phyloP scores from a whole-genome alignment of 2,113 vertebrate species.

The Picathartes gymnocephalus region DNA sequence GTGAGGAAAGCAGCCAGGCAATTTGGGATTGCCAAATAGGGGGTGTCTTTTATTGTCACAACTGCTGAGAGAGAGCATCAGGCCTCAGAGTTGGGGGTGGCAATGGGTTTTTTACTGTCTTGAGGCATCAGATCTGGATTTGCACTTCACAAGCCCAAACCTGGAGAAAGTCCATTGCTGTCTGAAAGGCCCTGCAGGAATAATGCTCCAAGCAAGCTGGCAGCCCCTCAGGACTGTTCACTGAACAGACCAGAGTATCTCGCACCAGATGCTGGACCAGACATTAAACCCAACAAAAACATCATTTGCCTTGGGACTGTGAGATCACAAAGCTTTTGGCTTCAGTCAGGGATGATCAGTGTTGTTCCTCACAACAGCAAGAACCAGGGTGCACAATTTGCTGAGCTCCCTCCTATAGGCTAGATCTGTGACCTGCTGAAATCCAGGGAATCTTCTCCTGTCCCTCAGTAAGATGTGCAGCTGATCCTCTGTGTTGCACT shows the following conservation, averaged over 20 bases:
- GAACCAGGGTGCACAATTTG: background rate
- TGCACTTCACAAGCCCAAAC: background rate
- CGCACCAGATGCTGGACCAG: background rate
- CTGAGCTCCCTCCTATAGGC: background rate
- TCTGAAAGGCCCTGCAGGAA: background rate
- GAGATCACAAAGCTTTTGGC: background rate
- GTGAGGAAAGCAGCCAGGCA: background rate
- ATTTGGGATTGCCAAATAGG: background rate
- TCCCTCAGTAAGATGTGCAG: background rate
- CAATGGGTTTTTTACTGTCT: background rate
- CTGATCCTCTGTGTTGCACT: background rate
- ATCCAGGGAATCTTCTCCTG: background rate
- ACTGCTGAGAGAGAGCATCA: accelerated
- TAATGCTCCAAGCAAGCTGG: background rate
- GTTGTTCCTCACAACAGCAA: background rate
- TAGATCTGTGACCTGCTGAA: background rate
- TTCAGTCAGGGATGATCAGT: background rate
- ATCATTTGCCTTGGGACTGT: background rate
- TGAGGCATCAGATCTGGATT: background rate
- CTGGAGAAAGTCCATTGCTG: background rate
- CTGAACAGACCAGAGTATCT: background rate
- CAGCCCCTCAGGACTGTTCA: background rate
- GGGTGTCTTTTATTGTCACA: background rate
- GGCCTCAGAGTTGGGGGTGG: background rate
- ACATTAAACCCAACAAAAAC: background rate